phyloP scores from a whole-genome alignment of 2,113 vertebrate species.

The Salvator merianae region DNA sequence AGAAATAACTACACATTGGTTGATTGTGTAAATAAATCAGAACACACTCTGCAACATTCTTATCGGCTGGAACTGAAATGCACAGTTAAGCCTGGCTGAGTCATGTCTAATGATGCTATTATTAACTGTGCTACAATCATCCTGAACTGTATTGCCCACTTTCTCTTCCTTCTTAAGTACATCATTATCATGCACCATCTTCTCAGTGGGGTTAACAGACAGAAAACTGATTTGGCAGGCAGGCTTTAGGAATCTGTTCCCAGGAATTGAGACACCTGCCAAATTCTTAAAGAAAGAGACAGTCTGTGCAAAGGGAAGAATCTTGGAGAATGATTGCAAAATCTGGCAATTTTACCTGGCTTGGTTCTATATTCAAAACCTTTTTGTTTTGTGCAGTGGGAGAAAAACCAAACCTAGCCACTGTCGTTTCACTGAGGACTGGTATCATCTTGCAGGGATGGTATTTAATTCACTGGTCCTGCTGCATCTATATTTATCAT shows the following conservation, averaged over 20 bases:
- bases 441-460: too few species aligned
- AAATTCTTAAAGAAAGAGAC: not conserved
- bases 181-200: constrained; percentile 14
- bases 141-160: not conserved
- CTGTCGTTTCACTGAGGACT: not conserved
- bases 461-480: too few species aligned
- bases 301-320: not conserved
- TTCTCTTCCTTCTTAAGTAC: not conserved
- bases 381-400: too few species aligned
- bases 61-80: not conserved
- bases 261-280: not conserved
- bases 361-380: too few species aligned
- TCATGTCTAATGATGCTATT: constrained; percentile 13
- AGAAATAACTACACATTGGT: not conserved
- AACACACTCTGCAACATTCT: not conserved
- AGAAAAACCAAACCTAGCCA: not conserved
- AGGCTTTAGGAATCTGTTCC: not conserved
- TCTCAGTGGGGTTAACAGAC: not conserved
- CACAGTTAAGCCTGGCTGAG: constrained; percentile 1
- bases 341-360: too few species aligned
- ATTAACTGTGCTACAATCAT: not conserved
- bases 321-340: too few species aligned
- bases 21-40: not conserved
- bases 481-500: too few species aligned
- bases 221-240: not conserved